Evolutionary conservation across 2,888 invertebrate genomes (phyloP).

Genomic region (Callyntrura guangdongensis): DNA sequence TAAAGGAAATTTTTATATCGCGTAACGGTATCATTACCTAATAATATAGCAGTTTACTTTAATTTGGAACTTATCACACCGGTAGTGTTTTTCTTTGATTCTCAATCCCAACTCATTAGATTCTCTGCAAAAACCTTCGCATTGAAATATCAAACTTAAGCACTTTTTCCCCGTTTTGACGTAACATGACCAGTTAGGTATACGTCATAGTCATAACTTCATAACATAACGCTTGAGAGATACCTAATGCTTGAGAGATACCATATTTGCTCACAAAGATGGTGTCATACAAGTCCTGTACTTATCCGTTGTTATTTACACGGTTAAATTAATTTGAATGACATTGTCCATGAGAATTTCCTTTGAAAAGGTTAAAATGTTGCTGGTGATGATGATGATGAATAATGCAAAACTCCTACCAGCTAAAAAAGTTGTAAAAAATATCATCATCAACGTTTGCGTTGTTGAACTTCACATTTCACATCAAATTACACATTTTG

Average conservation of each 20-base stretch:
- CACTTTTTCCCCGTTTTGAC: too few relatives aligned
- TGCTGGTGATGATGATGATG: not conserved
- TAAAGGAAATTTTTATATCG: not conserved
- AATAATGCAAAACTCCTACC: not conserved
- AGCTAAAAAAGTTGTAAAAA: not conserved
- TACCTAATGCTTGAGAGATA: not conserved
- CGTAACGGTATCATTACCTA: too few relatives aligned
- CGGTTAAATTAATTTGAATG: conserved; percentile 17
- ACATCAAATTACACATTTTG: conserved; percentile 2
- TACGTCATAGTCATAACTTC: too few relatives aligned
- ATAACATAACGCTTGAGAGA: not conserved
- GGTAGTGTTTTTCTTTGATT: too few relatives aligned
- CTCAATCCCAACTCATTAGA: too few relatives aligned
- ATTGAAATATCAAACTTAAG: too few relatives aligned
- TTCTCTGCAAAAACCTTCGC: too few relatives aligned
- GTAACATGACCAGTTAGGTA: too few relatives aligned
- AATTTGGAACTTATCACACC: too few relatives aligned
- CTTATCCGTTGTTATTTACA: not conserved
- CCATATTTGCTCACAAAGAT: not conserved
- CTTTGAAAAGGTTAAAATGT: conserved; percentile 61
- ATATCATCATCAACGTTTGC: not conserved
- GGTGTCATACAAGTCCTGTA: not conserved
- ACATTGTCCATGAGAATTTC: conserved; percentile 72
- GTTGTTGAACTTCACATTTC: conserved; percentile 1
- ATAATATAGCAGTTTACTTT: too few relatives aligned